phyloP scores from a whole-genome alignment of 2,888 invertebrate genomes.

The Tenthredo scrophulariae region DNA sequence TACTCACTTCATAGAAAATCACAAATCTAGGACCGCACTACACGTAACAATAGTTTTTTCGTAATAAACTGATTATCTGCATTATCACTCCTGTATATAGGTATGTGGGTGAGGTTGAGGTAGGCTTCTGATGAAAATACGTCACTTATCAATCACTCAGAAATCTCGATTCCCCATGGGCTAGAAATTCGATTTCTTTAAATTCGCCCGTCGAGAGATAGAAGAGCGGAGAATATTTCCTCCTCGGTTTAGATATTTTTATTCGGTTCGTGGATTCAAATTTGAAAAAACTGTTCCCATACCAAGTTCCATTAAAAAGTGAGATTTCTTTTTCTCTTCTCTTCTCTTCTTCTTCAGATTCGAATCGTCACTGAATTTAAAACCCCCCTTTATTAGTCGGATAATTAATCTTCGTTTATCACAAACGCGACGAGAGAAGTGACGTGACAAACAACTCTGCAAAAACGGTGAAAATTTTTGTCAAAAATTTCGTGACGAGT shows the following conservation, averaged over 20 bases:
- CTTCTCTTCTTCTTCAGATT: too few relatives aligned
- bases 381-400: not conserved
- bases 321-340: too few relatives aligned
- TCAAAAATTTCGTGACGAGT: not conserved
- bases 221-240: not conserved
- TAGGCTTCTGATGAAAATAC: not conserved
- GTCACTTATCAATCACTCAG: not conserved
- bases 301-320: too few relatives aligned
- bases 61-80: not conserved
- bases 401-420: not conserved
- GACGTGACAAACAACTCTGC: not conserved
- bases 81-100: not conserved
- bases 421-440: not conserved
- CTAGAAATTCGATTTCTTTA: not conserved
- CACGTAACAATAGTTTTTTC: not conserved
- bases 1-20: not conserved
- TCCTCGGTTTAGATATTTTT: not conserved
- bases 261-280: too few relatives aligned
- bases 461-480: not conserved
- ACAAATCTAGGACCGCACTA: not conserved
- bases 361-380: not conserved
- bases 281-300: not conserved
- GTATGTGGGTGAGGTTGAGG: not conserved
- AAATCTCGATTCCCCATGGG: not conserved
- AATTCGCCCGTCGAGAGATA: not conserved